Evolutionary conservation across 1,140 invertebrate genomes (phyloP).

Genomic region (Drosophila paulistorum): DNA sequence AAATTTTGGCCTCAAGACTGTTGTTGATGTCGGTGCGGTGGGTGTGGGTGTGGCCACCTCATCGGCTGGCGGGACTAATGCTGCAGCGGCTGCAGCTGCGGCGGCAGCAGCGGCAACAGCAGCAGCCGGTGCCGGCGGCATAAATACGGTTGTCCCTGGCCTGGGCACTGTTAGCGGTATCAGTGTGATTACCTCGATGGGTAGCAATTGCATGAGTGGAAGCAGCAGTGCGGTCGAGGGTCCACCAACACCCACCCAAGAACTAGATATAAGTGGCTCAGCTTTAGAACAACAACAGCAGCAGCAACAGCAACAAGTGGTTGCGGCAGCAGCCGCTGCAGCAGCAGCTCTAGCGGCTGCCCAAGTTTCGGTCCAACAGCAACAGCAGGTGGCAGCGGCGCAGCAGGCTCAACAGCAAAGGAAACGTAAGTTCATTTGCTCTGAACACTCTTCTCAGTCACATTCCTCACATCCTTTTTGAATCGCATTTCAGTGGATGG

Average conservation of each 20-base stretch:
- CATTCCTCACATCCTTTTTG: background rate
- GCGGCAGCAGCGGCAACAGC: conserved; percentile 30
- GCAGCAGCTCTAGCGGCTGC: conserved; percentile 46
- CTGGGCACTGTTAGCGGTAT: conserved; percentile 69
- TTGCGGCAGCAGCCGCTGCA: conserved; percentile 41
- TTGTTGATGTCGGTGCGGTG: conserved; percentile 46
- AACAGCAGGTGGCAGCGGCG: conserved; percentile 46
- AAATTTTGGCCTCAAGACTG: conserved; percentile 64
- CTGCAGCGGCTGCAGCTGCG: conserved; percentile 29
- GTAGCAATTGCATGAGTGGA: conserved; percentile 69
- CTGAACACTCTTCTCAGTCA: background rate
- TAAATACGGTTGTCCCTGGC: conserved; percentile 52
- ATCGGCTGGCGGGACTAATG: conserved; percentile 45
- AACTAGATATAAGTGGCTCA: conserved; percentile 79
- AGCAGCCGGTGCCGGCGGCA: conserved; percentile 35
- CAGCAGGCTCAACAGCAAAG: conserved; percentile 75
- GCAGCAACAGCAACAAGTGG: conserved; percentile 54
- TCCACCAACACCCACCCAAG: conserved; percentile 85
- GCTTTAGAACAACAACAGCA: conserved; percentile 82
- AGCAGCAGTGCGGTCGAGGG: conserved; percentile 72
- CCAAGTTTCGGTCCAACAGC: conserved; percentile 38
- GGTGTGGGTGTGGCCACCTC: conserved; percentile 41
- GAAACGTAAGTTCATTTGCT: conserved; percentile 80
- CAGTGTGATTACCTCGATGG: conserved; percentile 76
- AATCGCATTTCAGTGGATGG: conserved; percentile 62